phyloP scores from a whole-genome alignment of 2,888 invertebrate species.

The Sesamia inferens region DNA sequence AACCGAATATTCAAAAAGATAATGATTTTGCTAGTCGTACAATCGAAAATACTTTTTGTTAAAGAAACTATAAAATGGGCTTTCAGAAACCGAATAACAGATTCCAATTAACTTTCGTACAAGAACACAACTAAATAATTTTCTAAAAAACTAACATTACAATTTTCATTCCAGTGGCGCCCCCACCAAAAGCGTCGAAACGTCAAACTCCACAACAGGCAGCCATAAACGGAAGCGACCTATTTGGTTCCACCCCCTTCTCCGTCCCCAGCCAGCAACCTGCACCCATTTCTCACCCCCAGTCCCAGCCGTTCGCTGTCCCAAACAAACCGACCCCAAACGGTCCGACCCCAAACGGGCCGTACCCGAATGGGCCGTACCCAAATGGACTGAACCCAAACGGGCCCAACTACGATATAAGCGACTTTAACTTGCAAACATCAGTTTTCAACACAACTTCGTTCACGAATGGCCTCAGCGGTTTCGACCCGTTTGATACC shows the following conservation, averaged over 20 bases:
- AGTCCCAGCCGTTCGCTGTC: conserved; percentile 59
- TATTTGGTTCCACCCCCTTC: conserved; percentile 95
- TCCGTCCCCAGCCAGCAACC: conserved; percentile 77
- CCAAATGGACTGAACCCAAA: conserved; percentile 46
- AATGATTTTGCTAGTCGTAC: too few relatives aligned
- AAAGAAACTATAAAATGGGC: too few relatives aligned
- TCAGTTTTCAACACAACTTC: conserved; percentile 83
- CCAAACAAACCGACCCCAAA: conserved; percentile 73
- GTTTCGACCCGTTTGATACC: conserved; percentile 96
- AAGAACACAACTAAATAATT: too few relatives aligned
- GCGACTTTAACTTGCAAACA: conserved; percentile 85
- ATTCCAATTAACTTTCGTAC: too few relatives aligned
- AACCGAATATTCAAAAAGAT: too few relatives aligned
- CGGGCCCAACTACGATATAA: conserved; percentile 87
- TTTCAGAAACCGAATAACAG: too few relatives aligned
- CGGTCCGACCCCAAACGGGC: conserved; percentile 30
- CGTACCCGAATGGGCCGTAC: conserved; percentile 27
- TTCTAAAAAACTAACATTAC: conserved; percentile 5
- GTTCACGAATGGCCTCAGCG: conserved; percentile 84
- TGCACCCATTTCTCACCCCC: conserved; percentile 46
- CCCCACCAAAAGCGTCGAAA: conserved; percentile 94
- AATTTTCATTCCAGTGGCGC: conserved; percentile 92
- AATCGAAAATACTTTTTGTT: too few relatives aligned
- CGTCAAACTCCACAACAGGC: conserved; percentile 82
- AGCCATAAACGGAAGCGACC: conserved; percentile 91